A percentile compares a stretch with the other conserved stretches of the same genome.
Evolutionary conservation across 2,888 invertebrate genomes (phyloP).

Genomic region (Pristionchus mayeri): DNA sequence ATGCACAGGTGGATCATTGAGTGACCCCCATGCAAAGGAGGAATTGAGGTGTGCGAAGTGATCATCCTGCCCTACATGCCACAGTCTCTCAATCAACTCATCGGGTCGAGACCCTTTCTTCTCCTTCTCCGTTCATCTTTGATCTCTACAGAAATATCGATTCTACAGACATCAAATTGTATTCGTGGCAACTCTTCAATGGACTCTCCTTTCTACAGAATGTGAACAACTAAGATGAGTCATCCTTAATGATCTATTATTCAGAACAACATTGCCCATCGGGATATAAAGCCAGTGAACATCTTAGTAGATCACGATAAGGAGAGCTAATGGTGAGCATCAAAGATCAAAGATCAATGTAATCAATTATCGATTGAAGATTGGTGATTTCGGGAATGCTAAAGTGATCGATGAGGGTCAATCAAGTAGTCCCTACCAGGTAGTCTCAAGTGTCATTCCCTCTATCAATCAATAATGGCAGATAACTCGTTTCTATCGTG

Average conservation of each 20-base stretch:
- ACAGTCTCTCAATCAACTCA: conserved; percentile 26
- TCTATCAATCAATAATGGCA: conserved; percentile 22
- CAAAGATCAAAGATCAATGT: conserved; percentile 42
- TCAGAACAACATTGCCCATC: conserved; percentile 34
- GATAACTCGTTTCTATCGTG: conserved; percentile 60
- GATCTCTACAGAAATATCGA: conserved; percentile 44
- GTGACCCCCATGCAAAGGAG: neutral
- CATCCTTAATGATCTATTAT: too few species aligned
- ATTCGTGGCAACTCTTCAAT: conserved; percentile 62
- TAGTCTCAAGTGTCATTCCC: neutral
- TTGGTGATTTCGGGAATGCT: conserved; percentile 60
- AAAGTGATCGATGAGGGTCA: conserved; percentile 54
- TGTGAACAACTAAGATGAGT: conserved; percentile 47
- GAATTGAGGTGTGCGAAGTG: conserved; percentile 22
- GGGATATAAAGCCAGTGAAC: conserved; percentile 49
- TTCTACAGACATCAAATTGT: conserved; percentile 57
- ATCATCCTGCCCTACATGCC: conserved; percentile 41
- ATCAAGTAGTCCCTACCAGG: conserved; percentile 51
- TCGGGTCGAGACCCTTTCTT: neutral
- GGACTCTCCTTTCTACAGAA: conserved; percentile 53
- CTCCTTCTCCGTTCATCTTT: too few species aligned
- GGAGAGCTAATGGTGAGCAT: conserved; percentile 7
- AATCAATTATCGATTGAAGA: too few species aligned
- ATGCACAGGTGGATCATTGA: neutral
- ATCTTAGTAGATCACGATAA: conserved; percentile 55